Base-by-base conservation (phyloP, 30 jellyfish, hydroid and myxozoan species). In the Aurelia sp. region DNA sequence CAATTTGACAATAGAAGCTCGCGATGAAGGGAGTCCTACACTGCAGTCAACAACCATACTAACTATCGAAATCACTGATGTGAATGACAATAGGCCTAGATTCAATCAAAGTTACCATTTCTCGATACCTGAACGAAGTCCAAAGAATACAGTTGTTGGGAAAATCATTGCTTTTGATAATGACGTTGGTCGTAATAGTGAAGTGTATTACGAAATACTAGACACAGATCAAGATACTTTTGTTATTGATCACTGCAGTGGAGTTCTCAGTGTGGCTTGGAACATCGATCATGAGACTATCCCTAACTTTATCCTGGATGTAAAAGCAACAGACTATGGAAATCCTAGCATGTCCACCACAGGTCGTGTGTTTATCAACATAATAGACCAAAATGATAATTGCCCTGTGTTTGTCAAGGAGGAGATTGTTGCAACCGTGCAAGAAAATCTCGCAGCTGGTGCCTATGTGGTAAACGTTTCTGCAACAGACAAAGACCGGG, bases 321-420 rank as follows among this genome's bases (percentile, higher is more conserved):
- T 93, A 51, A 63, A 44, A 30, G 98, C 97, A 15, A 30, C 80
- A 38, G 98, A 93, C 72, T 74, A 63, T 72, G 98, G 98, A 57
- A 19, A 21, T 0, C 90, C 97, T 44, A 33, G 88, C 24, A 59
- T 74, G 38, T 85, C 98, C 35, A 68, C 73, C 15, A 60, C 82
- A n/a, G 93, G 76, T 66, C 71, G 67, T 1, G 97, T 93, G 16
- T 70, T 73, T 69, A 81, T 93, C 24, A 82, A 82, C 73, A 80
- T 93, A 17, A 63, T 66, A 12, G 97, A 88, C 52, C 80, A 59
- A 44, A 93, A 88, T 61, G 98, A 93, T 63, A 88, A 84, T 40
- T 68, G 89, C 52, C 98, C 98, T 4, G 63, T 68, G 41, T 93
- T 93, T 72, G 19, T 80, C 61, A 80, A 78, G 44, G 27, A 65